These are phyloP conservation scores for Ctenoplectra terminalis DNA, from an alignment of 1,140 invertebrate genomes.

Conservation along the genomic window DNA sequence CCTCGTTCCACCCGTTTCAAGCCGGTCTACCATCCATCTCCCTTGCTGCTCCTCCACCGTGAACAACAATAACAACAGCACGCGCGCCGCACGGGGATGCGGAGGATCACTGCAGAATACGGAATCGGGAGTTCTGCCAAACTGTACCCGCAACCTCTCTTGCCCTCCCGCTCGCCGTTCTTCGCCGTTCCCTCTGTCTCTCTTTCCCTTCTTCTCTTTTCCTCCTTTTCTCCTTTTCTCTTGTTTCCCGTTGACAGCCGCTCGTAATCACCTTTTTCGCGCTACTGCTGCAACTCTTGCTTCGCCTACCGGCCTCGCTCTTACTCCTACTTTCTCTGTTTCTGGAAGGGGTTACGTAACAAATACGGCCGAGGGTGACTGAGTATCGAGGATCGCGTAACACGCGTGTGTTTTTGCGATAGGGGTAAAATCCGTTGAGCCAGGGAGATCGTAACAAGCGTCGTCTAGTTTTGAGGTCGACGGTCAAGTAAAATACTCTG, in stretches of 20 bases:
- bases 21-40: neutral
- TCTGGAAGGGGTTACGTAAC: constrained; percentile 15
- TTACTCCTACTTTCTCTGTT: neutral
- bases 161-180: no score
- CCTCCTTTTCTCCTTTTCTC: neutral
- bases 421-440: neutral
- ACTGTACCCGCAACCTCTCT: constrained; percentile 35
- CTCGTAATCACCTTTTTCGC: constrained; percentile 43
- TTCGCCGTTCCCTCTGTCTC: neutral
- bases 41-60: neutral
- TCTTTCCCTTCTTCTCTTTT: neutral
- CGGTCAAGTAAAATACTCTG: neutral
- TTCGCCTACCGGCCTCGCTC: neutral
- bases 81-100: constrained; percentile 31
- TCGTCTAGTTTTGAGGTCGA: neutral
- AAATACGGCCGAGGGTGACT: neutral
- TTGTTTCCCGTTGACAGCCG: constrained; percentile 22
- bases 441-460: neutral
- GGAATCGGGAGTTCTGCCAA: constrained; percentile 54
- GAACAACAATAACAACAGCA: constrained; percentile 49
- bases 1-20: neutral
- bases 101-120: constrained; percentile 42
- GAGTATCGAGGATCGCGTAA: neutral
- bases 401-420: neutral
- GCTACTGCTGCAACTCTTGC: constrained; percentile 22